phyloP scores from a whole-genome alignment of 2,888 invertebrate genomes.

The Spisula solida region DNA sequence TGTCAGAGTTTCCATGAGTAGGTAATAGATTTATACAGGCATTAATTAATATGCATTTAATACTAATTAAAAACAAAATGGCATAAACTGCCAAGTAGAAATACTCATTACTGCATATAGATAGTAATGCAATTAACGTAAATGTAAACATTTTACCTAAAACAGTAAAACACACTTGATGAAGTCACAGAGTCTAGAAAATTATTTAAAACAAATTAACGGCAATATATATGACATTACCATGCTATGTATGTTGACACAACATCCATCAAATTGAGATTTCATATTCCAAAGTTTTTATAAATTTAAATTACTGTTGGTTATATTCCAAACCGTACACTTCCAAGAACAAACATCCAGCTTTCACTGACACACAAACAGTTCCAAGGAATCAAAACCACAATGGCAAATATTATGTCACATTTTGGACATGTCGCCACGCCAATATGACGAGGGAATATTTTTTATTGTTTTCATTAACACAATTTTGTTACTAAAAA shows the following conservation, averaged over 20 bases:
- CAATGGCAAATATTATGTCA: not conserved
- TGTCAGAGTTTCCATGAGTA: too few species aligned
- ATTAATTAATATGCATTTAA: too few species aligned
- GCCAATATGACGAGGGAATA: not conserved
- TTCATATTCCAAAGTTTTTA: not conserved
- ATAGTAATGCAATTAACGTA: not conserved
- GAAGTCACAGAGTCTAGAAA: constrained; percentile 14
- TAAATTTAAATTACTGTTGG: not conserved
- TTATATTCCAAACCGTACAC: not conserved
- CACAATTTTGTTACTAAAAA: not conserved
- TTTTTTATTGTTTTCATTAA: not conserved
- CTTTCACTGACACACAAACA: not conserved
- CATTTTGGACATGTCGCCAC: not conserved
- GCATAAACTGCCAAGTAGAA: too few species aligned
- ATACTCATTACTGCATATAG: too few species aligned
- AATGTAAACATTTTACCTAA: not conserved
- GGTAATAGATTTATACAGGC: too few species aligned
- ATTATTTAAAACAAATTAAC: not conserved
- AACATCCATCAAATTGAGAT: constrained; percentile 5
- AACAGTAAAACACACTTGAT: not conserved
- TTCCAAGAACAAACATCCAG: not conserved
- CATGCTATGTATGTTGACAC: constrained; percentile 16
- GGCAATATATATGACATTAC: too few species aligned
- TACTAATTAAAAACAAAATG: too few species aligned
- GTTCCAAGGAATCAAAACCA: not conserved